Conservation (phyloP, 1,140 invertebrate genomes). For the Ctenoplectra terminalis region DNA sequence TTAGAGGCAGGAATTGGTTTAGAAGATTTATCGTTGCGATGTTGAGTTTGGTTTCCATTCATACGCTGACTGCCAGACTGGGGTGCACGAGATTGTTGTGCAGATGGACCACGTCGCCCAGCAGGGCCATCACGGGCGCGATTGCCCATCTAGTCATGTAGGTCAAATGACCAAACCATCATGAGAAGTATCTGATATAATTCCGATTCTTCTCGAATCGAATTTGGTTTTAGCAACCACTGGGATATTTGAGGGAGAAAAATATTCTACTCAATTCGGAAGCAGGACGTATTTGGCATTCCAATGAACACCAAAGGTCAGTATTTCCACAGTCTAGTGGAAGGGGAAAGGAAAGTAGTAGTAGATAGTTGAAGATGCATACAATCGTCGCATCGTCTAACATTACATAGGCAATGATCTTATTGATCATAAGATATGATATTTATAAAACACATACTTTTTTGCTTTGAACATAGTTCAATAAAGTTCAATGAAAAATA, state of each 20-base stretch:
- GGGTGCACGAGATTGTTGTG: constrained; percentile 81
- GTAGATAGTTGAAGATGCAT: constrained; percentile 56
- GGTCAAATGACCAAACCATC: constrained; percentile 80
- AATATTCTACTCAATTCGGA: constrained; percentile 65
- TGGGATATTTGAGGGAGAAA: constrained; percentile 64
- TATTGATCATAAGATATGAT: constrained; percentile 58
- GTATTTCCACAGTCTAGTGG: constrained; percentile 52
- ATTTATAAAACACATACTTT: constrained; percentile 56
- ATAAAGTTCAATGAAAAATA: constrained; percentile 65
- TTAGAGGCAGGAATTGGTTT: constrained; percentile 83
- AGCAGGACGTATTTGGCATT: constrained; percentile 56
- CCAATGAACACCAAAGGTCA: constrained; percentile 53
- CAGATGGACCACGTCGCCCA: constrained; percentile 81
- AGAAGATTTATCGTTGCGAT: constrained; percentile 83
- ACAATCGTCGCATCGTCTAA: constrained; percentile 38
- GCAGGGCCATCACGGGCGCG: constrained; percentile 81
- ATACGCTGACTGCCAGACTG: constrained; percentile 82
- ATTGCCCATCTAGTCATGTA: constrained; percentile 82
- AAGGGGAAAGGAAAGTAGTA: constrained; percentile 53
- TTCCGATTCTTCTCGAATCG: constrained; percentile 70
- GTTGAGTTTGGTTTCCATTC: constrained; percentile 83
- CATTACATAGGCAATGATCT: constrained; percentile 49
- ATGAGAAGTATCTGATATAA: constrained; percentile 77
- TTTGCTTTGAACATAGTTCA: constrained; percentile 59
- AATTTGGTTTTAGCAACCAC: constrained; percentile 68